These are phyloP conservation scores for Eurytoma californica DNA, from an alignment of 2,888 invertebrate species.

Conservation along the genomic window DNA sequence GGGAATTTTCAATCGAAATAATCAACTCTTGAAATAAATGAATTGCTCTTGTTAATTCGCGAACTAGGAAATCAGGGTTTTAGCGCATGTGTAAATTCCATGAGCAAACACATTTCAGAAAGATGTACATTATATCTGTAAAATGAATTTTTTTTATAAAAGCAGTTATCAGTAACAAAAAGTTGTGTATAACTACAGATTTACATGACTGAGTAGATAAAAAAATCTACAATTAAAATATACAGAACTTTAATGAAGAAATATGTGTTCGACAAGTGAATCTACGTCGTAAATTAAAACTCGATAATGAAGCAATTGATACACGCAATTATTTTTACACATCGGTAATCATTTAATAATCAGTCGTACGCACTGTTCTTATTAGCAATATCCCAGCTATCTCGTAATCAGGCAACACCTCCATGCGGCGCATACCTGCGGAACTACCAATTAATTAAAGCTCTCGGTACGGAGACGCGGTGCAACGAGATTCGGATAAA, in stretches of 20 bases:
- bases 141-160: too few species aligned
- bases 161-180: too few species aligned
- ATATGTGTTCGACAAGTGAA: neutral
- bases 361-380: neutral
- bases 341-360: slow-evolving; percentile 13
- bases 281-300: slow-evolving; percentile 4
- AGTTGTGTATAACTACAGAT: too few species aligned
- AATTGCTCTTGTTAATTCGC: too few species aligned
- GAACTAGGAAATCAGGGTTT: too few species aligned
- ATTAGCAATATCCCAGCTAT: neutral
- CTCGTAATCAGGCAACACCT: slow-evolving; percentile 10
- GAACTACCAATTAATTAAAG: slow-evolving; percentile 62
- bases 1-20: too few species aligned
- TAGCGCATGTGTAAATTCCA: too few species aligned
- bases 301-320: slow-evolving; percentile 32
- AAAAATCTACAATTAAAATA: neutral
- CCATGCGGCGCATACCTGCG: neutral
- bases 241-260: neutral
- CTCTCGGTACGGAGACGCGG: slow-evolving; percentile 13
- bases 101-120: too few species aligned
- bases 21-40: too few species aligned
- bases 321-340: slow-evolving; percentile 24
- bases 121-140: too few species aligned
- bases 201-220: too few species aligned
- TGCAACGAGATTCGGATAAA: slow-evolving; percentile 26